Evolutionary conservation across 1,140 invertebrate genomes (phyloP), one percentile per base, ranked within the genome.

Genomic region (Aphelenchoides fujianensis): DNA sequence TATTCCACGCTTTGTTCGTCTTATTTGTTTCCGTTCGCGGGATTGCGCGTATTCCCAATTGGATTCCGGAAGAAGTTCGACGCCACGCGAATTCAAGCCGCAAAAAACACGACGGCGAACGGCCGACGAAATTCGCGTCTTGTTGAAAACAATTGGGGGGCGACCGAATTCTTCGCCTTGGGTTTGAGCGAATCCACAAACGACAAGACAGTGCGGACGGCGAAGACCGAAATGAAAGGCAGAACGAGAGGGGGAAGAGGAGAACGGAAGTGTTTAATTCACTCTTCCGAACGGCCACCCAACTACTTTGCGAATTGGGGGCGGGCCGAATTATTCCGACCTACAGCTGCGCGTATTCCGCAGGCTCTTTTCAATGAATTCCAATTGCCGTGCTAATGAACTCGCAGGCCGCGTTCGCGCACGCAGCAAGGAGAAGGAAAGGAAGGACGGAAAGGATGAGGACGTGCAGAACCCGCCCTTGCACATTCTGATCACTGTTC

Each of bases 81-180:
- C 23, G 41, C 23, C 23, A 48, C 41, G 41, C 41, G 41, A 48
- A 48, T n/a, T n/a, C n/a, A n/a, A n/a, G 41, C 23, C 41, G 41
- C 41, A 48, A 48, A 48, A 48, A 48, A 48, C 41, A 48, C 41
- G 41, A 48, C 41, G 23, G 23, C 12, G 23, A 48, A 23, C 12
- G 41, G 41, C 12, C 23, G 41, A 48, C n/a, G n/a, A n/a, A n/a
- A n/a, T n/a, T n/a, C n/a, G n/a, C n/a, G 23, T 48, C 23, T 23
- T 48, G 41, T 48, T 48, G 23, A 48, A 48, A 48, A 48, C 41
- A 48, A 48, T 48, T 48, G 41, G n/a, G n/a, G n/a, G n/a, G 41
- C 23, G 41, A 48, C 41, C 12, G 41, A 48, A 48, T 48, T 48
- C 41, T 48, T 48, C 23, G n/a, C 41, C 12, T 48, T 48, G 41